These are phyloP conservation scores for Melanogrammus aeglefinus DNA, from an alignment of 2,797 vertebrate species.

Conservation along the genomic window DNA sequence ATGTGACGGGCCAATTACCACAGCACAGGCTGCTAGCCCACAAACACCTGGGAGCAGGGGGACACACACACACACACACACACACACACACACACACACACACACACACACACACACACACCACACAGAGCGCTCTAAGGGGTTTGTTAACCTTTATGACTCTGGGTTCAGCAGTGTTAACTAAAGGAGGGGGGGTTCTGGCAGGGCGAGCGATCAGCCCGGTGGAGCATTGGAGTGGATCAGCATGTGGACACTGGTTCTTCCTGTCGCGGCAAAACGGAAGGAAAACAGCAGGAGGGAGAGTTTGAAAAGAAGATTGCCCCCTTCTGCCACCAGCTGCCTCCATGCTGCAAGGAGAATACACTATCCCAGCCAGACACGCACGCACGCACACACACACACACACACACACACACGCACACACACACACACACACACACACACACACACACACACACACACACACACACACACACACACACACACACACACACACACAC, in stretches of 20 bases:
- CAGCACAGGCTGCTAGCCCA: conserved; percentile 34
- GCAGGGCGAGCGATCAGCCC: neutral
- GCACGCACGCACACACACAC: neutral
- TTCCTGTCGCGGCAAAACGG: neutral
- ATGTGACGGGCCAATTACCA: conserved; percentile 47
- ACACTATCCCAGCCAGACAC: neutral
- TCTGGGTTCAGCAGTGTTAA: neutral
- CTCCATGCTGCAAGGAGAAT: neutral
- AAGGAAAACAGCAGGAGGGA: neutral
- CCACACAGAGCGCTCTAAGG: neutral
- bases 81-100: neutral
- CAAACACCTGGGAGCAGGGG: conserved; percentile 39
- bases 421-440: neutral
- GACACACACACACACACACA: neutral
- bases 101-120: neutral
- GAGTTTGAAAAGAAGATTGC: conserved; percentile 2
- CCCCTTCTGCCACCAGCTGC: neutral
- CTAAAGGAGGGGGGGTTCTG: no score
- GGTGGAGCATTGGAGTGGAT: neutral
- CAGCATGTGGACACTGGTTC: neutral
- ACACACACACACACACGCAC: neutral
- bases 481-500: neutral
- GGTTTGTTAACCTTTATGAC: neutral
- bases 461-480: neutral
- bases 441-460: neutral